Evolutionary conservation across 2,888 invertebrate genomes (phyloP), one percentile per base, ranked within the genome.

Genomic region (Cataglyphis cursor): DNA sequence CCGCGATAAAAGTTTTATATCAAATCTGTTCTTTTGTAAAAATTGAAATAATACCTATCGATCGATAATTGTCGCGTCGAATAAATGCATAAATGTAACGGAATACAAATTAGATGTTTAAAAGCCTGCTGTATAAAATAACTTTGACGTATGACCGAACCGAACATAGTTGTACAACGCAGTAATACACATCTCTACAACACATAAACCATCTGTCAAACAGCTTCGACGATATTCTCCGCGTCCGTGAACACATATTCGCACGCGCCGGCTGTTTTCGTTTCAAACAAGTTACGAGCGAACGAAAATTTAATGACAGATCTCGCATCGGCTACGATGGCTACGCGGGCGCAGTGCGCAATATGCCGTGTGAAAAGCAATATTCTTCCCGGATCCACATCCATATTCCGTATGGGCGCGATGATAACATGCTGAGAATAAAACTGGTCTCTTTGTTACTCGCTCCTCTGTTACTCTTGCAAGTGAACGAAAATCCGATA

Each of bases 271-370:
- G 18, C 12, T 70, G 59, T 78, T 70, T 18, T 5, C 59, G 70
- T 80, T 80, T 80, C 72, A 80, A 72, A 72, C 76, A 59, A 78
- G 78, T 61, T 72, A 70, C 72, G 31, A 57, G 21, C 44, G 70
- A 80, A 68, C 44, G 48, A 70, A 51, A 70, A 72, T 80, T 80
- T 70, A 48, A 59, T 48, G 78, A 80, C 70, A 78, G 70, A 78
- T 59, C 54, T 31, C 31, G 41, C 64, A 59, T 28, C 24, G 24
- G 24, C 24, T 28, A 28, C 24, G 24, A 28, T 28, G 24, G 21
- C n/a, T 24, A 28, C 18, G 64, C 38, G n/a, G 3, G 35, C 35
- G 24, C 66, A 38, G n/a, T 24, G n/a, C 38, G 12, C 38, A 28
- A 6, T 51, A 38, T 41, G 31, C 35, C 24, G 31, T 72, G 72